Percentiles rank a stretch among this genome's conserved stretches.
Conservation (phyloP, 2,113 vertebrate species). For the Notarius quadriscutis region DNA sequence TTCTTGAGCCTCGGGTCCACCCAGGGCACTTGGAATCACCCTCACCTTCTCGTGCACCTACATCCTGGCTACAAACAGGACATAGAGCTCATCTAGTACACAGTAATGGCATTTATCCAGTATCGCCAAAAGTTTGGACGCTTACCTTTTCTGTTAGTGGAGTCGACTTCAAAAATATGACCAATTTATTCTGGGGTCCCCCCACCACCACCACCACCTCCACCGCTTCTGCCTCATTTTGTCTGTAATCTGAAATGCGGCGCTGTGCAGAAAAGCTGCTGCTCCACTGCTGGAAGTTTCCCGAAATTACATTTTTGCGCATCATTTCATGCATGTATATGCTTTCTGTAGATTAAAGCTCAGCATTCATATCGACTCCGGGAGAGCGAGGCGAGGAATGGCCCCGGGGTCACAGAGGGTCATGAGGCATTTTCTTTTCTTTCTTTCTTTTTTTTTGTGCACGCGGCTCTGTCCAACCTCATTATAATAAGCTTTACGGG, state of each 20-base stretch:
- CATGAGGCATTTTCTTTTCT: conserved; percentile 61
- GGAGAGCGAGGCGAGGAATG: conserved; percentile 52
- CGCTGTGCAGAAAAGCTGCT: conserved; percentile 36
- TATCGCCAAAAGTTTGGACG: neutral
- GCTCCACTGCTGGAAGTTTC: conserved; percentile 54
- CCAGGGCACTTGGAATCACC: neutral
- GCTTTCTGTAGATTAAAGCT: conserved; percentile 58
- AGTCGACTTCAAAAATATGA: neutral
- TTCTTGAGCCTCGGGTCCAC: neutral
- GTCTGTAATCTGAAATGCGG: conserved; percentile 3
- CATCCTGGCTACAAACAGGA: too few relatives aligned
- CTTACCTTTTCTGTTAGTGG: neutral
- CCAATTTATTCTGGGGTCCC: neutral
- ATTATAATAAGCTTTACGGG: conserved; percentile 34
- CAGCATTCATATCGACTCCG: conserved; percentile 66
- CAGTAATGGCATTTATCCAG: neutral
- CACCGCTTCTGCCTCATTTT: conserved; percentile 25
- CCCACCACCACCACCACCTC: too few relatives aligned
- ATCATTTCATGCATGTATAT: conserved; percentile 63
- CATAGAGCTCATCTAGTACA: too few relatives aligned
- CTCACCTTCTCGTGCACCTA: too few relatives aligned
- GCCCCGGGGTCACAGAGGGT: conserved; percentile 68
- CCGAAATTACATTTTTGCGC: conserved; percentile 61
- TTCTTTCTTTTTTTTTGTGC: neutral
- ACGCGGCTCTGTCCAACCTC: conserved; percentile 7